Evolutionary conservation across 1,140 invertebrate genomes (phyloP).

Genomic region (Magallana gigas): DNA sequence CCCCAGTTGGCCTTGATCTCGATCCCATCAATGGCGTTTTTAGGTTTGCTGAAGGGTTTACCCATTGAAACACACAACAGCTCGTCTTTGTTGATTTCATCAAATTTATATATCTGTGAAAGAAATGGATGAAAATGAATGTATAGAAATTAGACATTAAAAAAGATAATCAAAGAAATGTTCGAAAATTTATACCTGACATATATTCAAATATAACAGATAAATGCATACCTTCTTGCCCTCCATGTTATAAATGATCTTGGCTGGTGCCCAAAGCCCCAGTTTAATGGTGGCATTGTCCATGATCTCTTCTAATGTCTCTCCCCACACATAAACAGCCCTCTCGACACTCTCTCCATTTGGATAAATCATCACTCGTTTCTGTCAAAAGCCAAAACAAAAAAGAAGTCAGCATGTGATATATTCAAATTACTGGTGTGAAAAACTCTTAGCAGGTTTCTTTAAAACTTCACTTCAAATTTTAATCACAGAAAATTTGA

Average conservation of each 20-base stretch:
- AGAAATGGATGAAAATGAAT: constrained; percentile 32
- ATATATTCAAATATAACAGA: background rate
- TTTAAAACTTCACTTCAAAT: background rate
- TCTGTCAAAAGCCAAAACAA: constrained; percentile 66
- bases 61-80: constrained; percentile 74
- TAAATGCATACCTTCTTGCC: constrained; percentile 72
- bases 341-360: constrained; percentile 77
- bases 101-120: constrained; percentile 71
- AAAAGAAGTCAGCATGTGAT: background rate
- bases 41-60: constrained; percentile 68
- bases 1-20: constrained; percentile 78
- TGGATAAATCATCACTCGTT: constrained; percentile 75
- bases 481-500: background rate
- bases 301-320: constrained; percentile 74
- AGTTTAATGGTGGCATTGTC: constrained; percentile 74
- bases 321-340: constrained; percentile 76
- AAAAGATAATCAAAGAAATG: background rate
- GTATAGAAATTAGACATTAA: background rate
- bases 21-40: constrained; percentile 61
- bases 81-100: constrained; percentile 74
- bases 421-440: background rate
- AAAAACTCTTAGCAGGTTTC: background rate
- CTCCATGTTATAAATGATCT: constrained; percentile 72
- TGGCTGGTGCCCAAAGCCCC: constrained; percentile 75
- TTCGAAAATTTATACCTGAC: too few relatives aligned